These are phyloP conservation scores for Cygnus olor DNA, from an alignment of 2,797 vertebrate species.

Conservation along the genomic window DNA sequence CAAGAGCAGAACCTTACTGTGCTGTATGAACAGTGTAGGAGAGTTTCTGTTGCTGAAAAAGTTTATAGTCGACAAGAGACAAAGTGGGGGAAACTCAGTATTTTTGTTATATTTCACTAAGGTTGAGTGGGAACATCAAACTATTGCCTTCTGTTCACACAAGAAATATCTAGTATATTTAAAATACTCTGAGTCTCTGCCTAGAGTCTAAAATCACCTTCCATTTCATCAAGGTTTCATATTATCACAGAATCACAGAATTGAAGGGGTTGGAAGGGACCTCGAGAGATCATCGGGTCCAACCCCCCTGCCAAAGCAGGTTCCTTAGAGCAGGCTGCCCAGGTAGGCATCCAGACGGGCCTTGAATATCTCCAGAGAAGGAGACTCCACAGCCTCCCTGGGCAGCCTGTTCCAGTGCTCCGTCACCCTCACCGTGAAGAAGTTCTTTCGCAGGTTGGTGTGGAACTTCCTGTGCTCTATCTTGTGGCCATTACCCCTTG, in stretches of 20 bases:
- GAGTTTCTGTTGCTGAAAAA: constrained; percentile 1
- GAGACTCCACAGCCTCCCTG: too few species aligned
- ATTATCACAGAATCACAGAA: not conserved
- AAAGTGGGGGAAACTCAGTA: not conserved
- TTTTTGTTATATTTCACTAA: constrained; percentile 43
- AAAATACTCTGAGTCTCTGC: not conserved
- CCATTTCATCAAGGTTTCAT: constrained; percentile 46
- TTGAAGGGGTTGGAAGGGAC: too few species aligned
- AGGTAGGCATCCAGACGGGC: too few species aligned
- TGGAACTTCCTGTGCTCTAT: too few species aligned
- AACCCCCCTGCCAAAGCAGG: too few species aligned
- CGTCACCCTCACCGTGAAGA: too few species aligned
- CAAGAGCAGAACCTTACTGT: not conserved
- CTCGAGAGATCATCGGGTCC: too few species aligned
- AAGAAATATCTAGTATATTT: constrained; percentile 27
- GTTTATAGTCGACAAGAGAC: not conserved
- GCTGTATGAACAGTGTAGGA: not conserved
- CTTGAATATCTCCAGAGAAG: too few species aligned
- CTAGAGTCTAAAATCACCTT: constrained; percentile 35
- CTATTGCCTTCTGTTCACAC: constrained; percentile 50
- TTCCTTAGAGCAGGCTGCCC: too few species aligned
- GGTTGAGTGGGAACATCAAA: constrained; percentile 54
- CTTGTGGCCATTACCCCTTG: too few species aligned
- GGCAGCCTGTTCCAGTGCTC: too few species aligned
- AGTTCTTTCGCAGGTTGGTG: too few species aligned